These are phyloP conservation scores for Mercenaria mercenaria DNA, from an alignment of 1,140 invertebrate species.

Conservation along the genomic window DNA sequence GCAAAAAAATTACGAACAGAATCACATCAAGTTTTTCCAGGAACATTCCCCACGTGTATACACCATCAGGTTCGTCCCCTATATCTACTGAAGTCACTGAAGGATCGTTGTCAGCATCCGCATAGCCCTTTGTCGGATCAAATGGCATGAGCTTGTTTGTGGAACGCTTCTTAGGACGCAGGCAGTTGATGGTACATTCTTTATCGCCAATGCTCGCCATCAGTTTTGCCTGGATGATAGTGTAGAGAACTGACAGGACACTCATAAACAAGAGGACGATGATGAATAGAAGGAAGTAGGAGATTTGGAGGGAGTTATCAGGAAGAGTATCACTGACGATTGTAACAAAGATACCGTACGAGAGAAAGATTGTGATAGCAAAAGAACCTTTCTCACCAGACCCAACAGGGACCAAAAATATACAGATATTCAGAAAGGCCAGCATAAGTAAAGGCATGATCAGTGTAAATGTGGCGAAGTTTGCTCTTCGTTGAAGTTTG, in stretches of 20 bases:
- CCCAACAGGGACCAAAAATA: conserved; percentile 35
- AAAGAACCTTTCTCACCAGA: conserved; percentile 50
- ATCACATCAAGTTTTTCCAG: neutral
- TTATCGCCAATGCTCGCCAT: neutral
- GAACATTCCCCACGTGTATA: conserved; percentile 15
- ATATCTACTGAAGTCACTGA: neutral
- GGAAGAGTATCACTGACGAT: conserved; percentile 31
- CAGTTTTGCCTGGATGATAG: conserved; percentile 39
- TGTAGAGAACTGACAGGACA: conserved; percentile 28
- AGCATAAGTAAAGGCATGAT: conserved; percentile 31
- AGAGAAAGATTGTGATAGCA: conserved; percentile 43
- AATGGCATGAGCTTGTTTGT: neutral
- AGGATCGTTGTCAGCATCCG: neutral
- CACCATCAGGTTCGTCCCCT: neutral
- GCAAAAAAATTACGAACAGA: neutral
- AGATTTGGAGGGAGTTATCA: conserved; percentile 43
- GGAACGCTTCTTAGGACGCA: neutral
- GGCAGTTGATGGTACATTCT: neutral
- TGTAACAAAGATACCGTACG: conserved; percentile 46
- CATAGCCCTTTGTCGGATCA: neutral
- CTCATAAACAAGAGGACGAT: conserved; percentile 18
- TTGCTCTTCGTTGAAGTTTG: conserved; percentile 2
- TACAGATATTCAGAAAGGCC: conserved; percentile 33
- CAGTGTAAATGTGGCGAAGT: conserved; percentile 24
- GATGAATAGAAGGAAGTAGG: conserved; percentile 25